phyloP scores from a whole-genome alignment of 2,797 vertebrate species.

The Rhabdomys pumilio region DNA sequence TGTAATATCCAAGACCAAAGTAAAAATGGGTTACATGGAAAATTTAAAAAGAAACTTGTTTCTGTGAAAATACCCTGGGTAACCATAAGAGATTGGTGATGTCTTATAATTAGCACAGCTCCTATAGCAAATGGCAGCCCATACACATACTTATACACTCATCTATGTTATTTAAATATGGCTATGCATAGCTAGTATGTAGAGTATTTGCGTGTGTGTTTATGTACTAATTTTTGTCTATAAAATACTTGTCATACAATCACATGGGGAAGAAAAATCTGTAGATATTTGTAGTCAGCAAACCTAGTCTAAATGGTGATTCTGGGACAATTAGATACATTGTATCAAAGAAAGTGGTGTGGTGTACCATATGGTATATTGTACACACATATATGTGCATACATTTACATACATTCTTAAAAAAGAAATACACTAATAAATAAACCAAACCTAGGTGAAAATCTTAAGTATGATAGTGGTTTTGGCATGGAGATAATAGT shows the following conservation, averaged over 20 bases:
- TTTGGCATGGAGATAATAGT: too few species aligned
- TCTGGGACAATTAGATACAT: too few species aligned
- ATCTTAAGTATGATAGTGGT: background rate
- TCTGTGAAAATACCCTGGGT: background rate
- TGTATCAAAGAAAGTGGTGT: background rate
- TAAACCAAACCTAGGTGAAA: background rate
- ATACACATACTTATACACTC: background rate
- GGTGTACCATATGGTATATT: too few species aligned
- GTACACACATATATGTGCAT: background rate
- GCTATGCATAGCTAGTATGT: background rate
- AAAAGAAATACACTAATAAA: background rate
- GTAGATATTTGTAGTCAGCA: too few species aligned
- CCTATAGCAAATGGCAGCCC: fast-evolving
- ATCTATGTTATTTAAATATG: background rate
- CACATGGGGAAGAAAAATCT: background rate
- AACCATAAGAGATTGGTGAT: background rate
- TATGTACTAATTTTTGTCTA: background rate
- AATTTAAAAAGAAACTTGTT: background rate
- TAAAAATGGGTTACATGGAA: background rate
- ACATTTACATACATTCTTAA: background rate
- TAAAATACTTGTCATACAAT: background rate
- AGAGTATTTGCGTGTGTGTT: background rate
- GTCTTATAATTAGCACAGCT: background rate
- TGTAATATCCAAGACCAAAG: background rate
- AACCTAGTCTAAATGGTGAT: background rate